Evolutionary conservation across 2,797 vertebrate species (phyloP).

Genomic region (Danio choprae): DNA sequence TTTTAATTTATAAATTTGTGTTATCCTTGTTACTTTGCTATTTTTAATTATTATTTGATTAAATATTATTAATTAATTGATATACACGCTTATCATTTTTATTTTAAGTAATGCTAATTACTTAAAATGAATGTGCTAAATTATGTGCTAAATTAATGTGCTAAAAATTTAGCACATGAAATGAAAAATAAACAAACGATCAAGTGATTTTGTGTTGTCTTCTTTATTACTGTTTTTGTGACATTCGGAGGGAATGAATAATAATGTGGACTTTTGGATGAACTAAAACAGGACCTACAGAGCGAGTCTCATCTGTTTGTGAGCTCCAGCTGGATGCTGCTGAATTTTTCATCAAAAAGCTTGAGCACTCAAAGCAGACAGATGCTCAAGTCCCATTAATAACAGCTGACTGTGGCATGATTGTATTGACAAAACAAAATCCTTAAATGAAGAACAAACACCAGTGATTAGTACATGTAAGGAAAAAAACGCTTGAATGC

Average conservation of each 20-base stretch:
- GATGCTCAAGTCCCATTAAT: conserved; percentile 52
- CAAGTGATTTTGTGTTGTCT: too few species aligned
- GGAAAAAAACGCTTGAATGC: not conserved
- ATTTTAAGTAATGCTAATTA: too few species aligned
- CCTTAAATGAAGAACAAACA: conserved; percentile 22
- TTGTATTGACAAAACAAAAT: conserved; percentile 51
- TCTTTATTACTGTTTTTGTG: too few species aligned
- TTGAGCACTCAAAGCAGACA: conserved; percentile 48
- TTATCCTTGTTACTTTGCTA: too few species aligned
- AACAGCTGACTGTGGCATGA: conserved; percentile 47
- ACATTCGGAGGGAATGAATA: not conserved
- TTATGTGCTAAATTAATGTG: too few species aligned
- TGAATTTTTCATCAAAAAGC: conserved; percentile 59
- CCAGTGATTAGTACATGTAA: not conserved
- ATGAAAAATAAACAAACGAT: too few species aligned
- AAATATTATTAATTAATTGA: too few species aligned
- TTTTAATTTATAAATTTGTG: too few species aligned
- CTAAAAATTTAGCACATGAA: too few species aligned
- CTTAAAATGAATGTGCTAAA: too few species aligned
- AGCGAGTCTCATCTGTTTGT: conserved; percentile 34
- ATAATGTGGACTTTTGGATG: not conserved
- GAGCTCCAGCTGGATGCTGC: conserved; percentile 57
- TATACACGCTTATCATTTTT: too few species aligned
- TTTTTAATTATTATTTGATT: too few species aligned
- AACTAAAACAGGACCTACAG: conserved; percentile 11